These are phyloP conservation scores for Chloroclysta siterata DNA, from an alignment of 2,888 invertebrate genomes.

Conservation along the genomic window DNA sequence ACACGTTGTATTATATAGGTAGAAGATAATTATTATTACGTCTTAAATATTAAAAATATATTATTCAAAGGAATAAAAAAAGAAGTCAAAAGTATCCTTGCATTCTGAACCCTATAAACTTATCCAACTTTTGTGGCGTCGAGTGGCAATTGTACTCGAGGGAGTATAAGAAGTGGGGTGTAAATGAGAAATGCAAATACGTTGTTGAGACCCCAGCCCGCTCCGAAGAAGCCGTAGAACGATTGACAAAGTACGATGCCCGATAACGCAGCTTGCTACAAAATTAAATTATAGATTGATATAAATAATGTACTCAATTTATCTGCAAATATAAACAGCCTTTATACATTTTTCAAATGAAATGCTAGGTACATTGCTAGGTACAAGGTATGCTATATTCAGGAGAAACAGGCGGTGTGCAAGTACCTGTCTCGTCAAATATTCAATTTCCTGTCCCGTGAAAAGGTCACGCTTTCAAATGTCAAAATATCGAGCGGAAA, in stretches of 20 bases:
- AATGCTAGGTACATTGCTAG: no score
- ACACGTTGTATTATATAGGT: no score
- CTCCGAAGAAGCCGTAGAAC: slow-evolving; percentile 71
- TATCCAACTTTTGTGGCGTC: slow-evolving; percentile 52
- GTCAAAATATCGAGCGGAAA: slow-evolving; percentile 66
- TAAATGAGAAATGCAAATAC: slow-evolving; percentile 83
- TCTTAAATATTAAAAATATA: no score
- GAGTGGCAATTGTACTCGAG: slow-evolving; percentile 71
- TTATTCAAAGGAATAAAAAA: neutral
- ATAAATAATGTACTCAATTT: neutral
- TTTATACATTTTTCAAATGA: slow-evolving; percentile 42
- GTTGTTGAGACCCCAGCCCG: slow-evolving; percentile 66
- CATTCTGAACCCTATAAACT: slow-evolving; percentile 55
- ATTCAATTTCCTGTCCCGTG: slow-evolving; percentile 68
- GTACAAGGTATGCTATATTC: slow-evolving; percentile 48
- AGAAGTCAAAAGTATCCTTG: neutral
- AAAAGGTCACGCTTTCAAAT: slow-evolving; percentile 62
- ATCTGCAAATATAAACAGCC: neutral
- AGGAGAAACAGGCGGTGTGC: slow-evolving; percentile 42
- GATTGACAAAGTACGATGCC: slow-evolving; percentile 71
- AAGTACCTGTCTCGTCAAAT: slow-evolving; percentile 56
- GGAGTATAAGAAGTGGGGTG: slow-evolving; percentile 70
- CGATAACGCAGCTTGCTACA: slow-evolving; percentile 57
- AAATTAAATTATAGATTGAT: slow-evolving; percentile 49
- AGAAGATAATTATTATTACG: no score